phyloP scores from a whole-genome alignment of 2,113 vertebrate species.

The Cacatua alba region DNA sequence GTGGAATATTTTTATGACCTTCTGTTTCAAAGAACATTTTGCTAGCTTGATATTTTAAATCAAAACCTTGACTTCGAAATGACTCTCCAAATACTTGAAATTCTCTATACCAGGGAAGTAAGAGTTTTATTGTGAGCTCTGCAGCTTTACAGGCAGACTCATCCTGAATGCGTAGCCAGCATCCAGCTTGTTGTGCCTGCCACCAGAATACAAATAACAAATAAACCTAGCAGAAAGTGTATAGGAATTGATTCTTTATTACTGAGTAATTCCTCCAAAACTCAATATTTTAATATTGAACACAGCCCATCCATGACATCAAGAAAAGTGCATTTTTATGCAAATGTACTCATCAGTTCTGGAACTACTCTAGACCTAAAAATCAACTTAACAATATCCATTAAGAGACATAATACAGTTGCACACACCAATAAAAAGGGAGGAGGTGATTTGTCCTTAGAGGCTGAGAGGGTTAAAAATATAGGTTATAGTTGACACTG shows the following conservation, averaged over 20 bases:
- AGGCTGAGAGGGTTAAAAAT: not conserved
- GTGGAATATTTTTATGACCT: not conserved
- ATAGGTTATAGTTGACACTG: not conserved
- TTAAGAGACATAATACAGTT: not conserved
- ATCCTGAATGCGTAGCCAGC: not conserved
- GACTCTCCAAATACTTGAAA: not conserved
- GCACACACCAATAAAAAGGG: not conserved
- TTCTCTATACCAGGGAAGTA: not conserved
- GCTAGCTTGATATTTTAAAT: not conserved
- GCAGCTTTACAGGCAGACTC: not conserved
- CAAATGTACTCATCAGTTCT: conserved; percentile 23
- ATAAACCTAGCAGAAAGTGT: not conserved
- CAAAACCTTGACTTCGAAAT: not conserved
- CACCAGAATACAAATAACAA: not conserved
- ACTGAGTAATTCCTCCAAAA: not conserved
- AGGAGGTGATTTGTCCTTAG: not conserved
- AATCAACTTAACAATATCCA: conserved; percentile 29
- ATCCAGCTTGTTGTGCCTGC: not conserved
- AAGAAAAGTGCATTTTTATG: conserved; percentile 18
- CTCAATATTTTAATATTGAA: conserved; percentile 26
- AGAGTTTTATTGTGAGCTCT: not conserved
- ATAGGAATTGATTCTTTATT: not conserved
- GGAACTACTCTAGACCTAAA: conserved; percentile 16
- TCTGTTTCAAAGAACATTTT: not conserved
- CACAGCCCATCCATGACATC: conserved; percentile 20